These are phyloP conservation scores for Synanthedon myopaeformis DNA, from an alignment of 2,888 invertebrate genomes.

Conservation along the genomic window DNA sequence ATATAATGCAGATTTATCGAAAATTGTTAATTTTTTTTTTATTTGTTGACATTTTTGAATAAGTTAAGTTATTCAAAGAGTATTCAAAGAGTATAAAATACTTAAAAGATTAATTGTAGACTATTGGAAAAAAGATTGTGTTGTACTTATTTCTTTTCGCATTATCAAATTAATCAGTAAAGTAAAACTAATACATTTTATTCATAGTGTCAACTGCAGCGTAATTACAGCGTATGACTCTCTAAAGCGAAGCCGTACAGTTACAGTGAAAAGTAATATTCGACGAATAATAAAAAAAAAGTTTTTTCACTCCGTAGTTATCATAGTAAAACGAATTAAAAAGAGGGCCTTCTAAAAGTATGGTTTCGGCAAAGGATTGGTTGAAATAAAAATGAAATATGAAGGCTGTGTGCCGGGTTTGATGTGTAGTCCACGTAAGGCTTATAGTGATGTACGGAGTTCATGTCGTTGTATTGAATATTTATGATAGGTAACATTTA, in stretches of 20 bases:
- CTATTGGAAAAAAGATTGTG: too few species aligned
- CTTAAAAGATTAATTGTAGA: too few species aligned
- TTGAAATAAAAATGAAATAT: slow-evolving; percentile 62
- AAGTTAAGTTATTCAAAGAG: too few species aligned
- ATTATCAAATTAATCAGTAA: not conserved
- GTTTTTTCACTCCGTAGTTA: slow-evolving; percentile 32
- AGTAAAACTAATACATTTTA: not conserved
- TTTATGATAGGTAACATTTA: too few species aligned
- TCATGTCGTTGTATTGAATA: too few species aligned
- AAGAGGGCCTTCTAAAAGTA: slow-evolving; percentile 38
- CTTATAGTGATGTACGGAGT: slow-evolving; percentile 14
- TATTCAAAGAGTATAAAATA: too few species aligned
- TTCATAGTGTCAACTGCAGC: slow-evolving; percentile 8
- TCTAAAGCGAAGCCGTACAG: slow-evolving; percentile 31
- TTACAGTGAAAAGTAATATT: slow-evolving; percentile 39
- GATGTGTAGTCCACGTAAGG: slow-evolving; percentile 23
- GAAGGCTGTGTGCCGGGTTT: slow-evolving; percentile 22
- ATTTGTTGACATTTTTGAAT: too few species aligned
- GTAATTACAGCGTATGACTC: slow-evolving; percentile 9
- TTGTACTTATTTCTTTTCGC: not conserved
- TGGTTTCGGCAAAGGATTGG: slow-evolving; percentile 66
- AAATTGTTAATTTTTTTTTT: too few species aligned
- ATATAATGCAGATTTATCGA: too few species aligned
- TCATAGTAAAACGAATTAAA: slow-evolving; percentile 66
- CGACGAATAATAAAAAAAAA: slow-evolving; percentile 28